Evolutionary conservation across 1,140 invertebrate genomes (phyloP).

Genomic region (Drosophila micromelanica): DNA sequence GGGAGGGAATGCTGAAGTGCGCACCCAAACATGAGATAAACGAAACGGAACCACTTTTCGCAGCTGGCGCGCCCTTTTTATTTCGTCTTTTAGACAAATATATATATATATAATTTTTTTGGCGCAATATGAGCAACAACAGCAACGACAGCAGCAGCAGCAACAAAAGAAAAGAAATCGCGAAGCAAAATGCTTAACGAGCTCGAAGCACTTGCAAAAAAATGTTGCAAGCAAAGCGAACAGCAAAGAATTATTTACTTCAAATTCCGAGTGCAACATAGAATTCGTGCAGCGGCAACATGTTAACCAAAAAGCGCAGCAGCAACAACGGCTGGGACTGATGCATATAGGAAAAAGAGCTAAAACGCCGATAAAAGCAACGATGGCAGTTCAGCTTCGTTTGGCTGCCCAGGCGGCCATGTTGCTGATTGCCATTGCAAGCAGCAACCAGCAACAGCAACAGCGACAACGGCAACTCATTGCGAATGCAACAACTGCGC

Average conservation of each 20-base stretch:
- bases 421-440: constrained; percentile 78
- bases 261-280: constrained; percentile 80
- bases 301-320: constrained; percentile 68
- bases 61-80: constrained; percentile 56
- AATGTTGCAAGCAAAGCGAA: constrained; percentile 53
- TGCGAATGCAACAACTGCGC: constrained; percentile 78
- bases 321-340: constrained; percentile 25
- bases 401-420: constrained; percentile 81
- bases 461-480: constrained; percentile 64
- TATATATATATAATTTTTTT: constrained; percentile 23
- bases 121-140: constrained; percentile 68
- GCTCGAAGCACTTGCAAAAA: constrained; percentile 71
- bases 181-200: constrained; percentile 78
- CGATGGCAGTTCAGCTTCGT: constrained; percentile 79
- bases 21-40: constrained; percentile 72
- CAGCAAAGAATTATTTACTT: constrained; percentile 79
- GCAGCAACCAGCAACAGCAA: constrained; percentile 27
- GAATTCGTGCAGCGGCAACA: constrained; percentile 79
- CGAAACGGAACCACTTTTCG: constrained; percentile 80
- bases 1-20: constrained; percentile 25
- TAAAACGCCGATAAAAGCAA: constrained; percentile 79
- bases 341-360: constrained; percentile 53
- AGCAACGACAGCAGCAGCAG: constrained; percentile 28
- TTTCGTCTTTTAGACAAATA: constrained; percentile 16
- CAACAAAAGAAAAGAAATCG: constrained; percentile 52